Evolutionary conservation across 2,113 vertebrate genomes (phyloP), one percentile per base, ranked within the genome.

Genomic region (Casuarius casuarius): DNA sequence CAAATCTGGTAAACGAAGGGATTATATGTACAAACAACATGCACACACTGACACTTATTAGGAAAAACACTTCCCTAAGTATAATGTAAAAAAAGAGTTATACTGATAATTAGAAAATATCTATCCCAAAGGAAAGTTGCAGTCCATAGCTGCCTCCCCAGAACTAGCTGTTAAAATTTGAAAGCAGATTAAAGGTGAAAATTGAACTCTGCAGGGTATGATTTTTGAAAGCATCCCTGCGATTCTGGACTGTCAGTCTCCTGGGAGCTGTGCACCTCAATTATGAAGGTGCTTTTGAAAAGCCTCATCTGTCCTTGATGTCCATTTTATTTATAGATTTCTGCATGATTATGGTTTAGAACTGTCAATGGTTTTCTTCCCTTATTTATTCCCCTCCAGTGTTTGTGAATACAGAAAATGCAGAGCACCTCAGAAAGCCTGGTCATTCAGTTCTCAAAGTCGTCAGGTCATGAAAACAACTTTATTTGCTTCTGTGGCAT

Each of bases 201-300:
- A 97, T 97, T 84, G 92, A 91, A 87, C 91, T 95, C 96, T 70
- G 96, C 94, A 89, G 95, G 95, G 28, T 95, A 74, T 72, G 77
- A 82, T 70, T 96, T 95, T 68, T 93, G 54, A 96, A 96, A 95
- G 95, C 91, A 91, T 94, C 92, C 58, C 84, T 59, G 77, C 84
- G 81, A 91, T 87, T 91, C 89, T 92, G 86, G 38, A 96, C 77
- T 66, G 62, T 84, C 58, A 66, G 62, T 90, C 92, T 93, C 84
- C 87, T 61, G 70, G 80, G 58, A 87, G 63, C 81, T 91, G 33
- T 51, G 77, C 46, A 66, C 84, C 74, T 92, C 92, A 94, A 73
- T 95, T 96, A 94, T 49, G 80, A 84, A 93, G 66, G 89, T 94
- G 92, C 95, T 94, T 96, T 96, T 96, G 86, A 79, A 96, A 95